phyloP scores from a whole-genome alignment of 2,113 vertebrate species.

The Centropristis striata region DNA sequence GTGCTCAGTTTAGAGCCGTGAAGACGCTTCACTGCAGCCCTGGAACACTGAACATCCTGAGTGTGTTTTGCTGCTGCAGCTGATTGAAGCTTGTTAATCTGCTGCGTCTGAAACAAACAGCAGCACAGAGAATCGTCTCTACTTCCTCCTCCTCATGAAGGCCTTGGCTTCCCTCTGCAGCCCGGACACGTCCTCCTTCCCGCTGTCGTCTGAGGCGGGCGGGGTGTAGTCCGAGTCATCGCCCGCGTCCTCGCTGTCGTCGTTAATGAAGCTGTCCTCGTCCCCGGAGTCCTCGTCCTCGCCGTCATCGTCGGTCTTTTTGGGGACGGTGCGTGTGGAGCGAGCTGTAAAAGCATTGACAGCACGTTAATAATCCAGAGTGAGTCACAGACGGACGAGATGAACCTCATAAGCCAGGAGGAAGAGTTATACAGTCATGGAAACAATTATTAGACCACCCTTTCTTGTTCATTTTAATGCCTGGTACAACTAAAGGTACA shows the following conservation, averaged over 20 bases:
- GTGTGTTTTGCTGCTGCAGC: no score
- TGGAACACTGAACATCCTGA: no score
- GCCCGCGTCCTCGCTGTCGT: constrained; percentile 73
- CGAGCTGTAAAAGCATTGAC: constrained; percentile 29
- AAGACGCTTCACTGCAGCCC: no score
- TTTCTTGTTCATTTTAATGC: no score
- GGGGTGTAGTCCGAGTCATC: constrained; percentile 82
- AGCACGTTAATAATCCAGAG: not conserved
- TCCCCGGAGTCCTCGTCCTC: constrained; percentile 49
- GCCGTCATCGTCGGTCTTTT: not conserved
- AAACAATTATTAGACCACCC: no score
- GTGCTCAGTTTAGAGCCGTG: no score
- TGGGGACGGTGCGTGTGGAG: not conserved
- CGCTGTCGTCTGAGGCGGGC: constrained; percentile 59
- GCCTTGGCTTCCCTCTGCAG: constrained; percentile 72
- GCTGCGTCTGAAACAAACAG: no score
- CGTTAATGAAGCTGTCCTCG: constrained; percentile 82
- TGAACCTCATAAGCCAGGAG: no score
- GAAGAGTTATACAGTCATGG: no score
- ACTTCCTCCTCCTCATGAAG: constrained; percentile 71
- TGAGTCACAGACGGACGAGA: not conserved
- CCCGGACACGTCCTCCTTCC: constrained; percentile 63
- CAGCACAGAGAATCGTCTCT: no score
- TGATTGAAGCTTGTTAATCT: no score
- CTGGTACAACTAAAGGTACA: no score